phyloP scores from a whole-genome alignment of 2,888 invertebrate species.

The Eupithecia centaureata region DNA sequence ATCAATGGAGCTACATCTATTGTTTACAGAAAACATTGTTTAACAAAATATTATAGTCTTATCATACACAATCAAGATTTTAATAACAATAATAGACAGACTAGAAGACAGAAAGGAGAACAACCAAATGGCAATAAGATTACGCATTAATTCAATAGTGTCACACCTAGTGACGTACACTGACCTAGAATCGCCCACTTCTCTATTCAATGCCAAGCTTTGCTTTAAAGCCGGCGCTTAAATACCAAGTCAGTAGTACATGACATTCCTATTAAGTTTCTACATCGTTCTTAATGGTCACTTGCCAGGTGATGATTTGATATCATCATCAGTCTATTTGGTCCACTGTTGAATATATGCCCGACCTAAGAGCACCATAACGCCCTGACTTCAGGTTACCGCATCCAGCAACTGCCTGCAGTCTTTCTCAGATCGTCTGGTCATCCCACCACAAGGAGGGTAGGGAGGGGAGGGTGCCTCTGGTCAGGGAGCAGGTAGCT shows the following conservation, averaged over 20 bases:
- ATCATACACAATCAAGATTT: conserved; percentile 10
- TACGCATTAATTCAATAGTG: conserved; percentile 3
- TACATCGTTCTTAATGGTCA: neutral
- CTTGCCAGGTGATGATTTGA: neutral
- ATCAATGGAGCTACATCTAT: conserved; percentile 31
- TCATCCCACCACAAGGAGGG: too few relatives aligned
- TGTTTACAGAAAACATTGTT: conserved; percentile 38
- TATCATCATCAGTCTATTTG: too few relatives aligned
- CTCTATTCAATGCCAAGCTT: conserved; percentile 31
- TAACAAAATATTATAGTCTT: conserved; percentile 21
- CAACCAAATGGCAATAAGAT: neutral
- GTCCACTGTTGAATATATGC: too few relatives aligned
- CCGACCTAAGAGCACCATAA: too few relatives aligned
- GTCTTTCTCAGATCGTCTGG: too few relatives aligned
- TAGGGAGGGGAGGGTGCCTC: too few relatives aligned
- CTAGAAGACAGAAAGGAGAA: neutral
- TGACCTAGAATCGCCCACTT: conserved; percentile 25
- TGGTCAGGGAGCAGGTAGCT: too few relatives aligned
- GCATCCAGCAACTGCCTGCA: too few relatives aligned
- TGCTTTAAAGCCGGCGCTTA: conserved; percentile 5
- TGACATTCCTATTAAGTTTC: neutral
- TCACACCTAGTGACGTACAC: neutral
- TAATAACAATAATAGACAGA: conserved; percentile 7
- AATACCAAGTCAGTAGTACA: neutral
- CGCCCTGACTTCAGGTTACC: too few relatives aligned